Percentiles rank a stretch among this genome's conserved stretches.
Evolutionary conservation across 1,140 invertebrate genomes (phyloP).

Genomic region (Pygmarrhopalites habei): DNA sequence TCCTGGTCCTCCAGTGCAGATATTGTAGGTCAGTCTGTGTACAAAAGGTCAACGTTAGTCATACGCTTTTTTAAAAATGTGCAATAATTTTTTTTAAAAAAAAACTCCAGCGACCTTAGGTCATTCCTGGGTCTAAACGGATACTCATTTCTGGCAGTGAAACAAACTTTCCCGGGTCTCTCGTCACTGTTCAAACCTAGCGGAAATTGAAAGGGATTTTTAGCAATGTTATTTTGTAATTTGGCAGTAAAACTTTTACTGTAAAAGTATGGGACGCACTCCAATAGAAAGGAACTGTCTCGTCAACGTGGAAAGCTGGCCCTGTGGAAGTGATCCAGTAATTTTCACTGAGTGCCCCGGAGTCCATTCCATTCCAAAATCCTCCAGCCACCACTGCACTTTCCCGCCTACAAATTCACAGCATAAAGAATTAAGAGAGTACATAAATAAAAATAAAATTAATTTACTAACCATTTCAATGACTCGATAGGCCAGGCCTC

Average conservation of each 20-base stretch:
- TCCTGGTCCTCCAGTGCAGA: constrained; percentile 42
- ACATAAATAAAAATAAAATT: too few species aligned
- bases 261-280: too few species aligned
- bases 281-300: constrained; percentile 59
- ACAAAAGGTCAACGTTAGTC: neutral
- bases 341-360: constrained; percentile 57
- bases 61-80: too few species aligned
- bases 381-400: constrained; percentile 42
- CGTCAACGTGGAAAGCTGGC: constrained; percentile 55
- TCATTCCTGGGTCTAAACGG: constrained; percentile 33
- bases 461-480: too few species aligned
- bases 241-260: too few species aligned
- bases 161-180: constrained; percentile 29
- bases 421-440: too few species aligned
- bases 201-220: too few species aligned
- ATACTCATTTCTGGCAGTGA: constrained; percentile 18
- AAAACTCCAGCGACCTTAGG: constrained; percentile 31
- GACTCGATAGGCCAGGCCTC: constrained; percentile 47
- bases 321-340: constrained; percentile 69
- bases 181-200: too few species aligned
- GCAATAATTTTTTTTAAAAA: too few species aligned
- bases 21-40: constrained; percentile 8
- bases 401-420: constrained; percentile 34
- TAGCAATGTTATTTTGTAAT: too few species aligned
- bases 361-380: constrained; percentile 33